Conservation (phyloP, 2,888 invertebrate species). For the Exocentrus adspersus region DNA sequence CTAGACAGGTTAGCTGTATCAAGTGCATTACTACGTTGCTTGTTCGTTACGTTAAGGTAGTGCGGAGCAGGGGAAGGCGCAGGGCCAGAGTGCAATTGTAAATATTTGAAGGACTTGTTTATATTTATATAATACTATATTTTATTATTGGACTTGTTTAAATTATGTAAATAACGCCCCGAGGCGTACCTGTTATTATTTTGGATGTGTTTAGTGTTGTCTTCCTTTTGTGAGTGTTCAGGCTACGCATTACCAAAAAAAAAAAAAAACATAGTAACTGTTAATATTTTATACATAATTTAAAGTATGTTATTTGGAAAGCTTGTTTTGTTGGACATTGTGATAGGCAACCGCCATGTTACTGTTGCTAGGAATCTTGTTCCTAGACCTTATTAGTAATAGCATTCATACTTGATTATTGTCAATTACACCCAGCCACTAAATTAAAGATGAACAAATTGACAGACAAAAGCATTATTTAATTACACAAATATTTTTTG, state of each 20-base stretch:
- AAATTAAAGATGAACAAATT: constrained; percentile 64
- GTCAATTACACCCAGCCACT: constrained; percentile 65
- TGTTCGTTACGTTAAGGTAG: constrained; percentile 59
- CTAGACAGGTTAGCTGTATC: constrained; percentile 65
- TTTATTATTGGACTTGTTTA: constrained; percentile 62
- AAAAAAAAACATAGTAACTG: constrained; percentile 61
- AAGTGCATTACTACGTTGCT: constrained; percentile 65
- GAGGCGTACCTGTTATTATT: constrained; percentile 35
- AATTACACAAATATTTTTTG: constrained; percentile 78
- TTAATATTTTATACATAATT: constrained; percentile 67
- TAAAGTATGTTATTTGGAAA: constrained; percentile 65
- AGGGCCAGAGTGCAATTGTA: constrained; percentile 65
- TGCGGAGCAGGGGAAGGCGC: constrained; percentile 57
- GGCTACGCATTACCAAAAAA: constrained; percentile 64
- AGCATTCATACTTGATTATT: constrained; percentile 65
- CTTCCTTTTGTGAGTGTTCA: constrained; percentile 64
- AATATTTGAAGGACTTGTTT: constrained; percentile 68
- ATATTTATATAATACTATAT: constrained; percentile 69
- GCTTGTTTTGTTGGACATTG: constrained; percentile 65
- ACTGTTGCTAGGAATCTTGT: constrained; percentile 63
- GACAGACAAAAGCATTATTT: constrained; percentile 71
- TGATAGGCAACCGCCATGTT: constrained; percentile 66
- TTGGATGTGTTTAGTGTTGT: constrained; percentile 62
- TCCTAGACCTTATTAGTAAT: constrained; percentile 60
- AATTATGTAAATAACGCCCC: constrained; percentile 34